phyloP scores from a whole-genome alignment of 2,797 vertebrate species.

The Adelosebastes latens region DNA sequence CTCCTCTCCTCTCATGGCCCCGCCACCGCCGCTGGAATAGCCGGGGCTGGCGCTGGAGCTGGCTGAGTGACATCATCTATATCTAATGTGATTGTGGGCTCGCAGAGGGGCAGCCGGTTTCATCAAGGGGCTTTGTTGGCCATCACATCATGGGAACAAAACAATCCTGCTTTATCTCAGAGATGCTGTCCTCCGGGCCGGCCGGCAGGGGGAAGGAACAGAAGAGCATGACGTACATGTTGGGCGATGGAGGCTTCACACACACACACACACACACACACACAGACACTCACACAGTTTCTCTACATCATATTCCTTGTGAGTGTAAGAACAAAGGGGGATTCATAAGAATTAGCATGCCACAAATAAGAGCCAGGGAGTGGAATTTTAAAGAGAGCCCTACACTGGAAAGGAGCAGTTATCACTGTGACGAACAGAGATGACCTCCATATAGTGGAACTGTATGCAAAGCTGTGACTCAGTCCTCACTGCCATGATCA shows the following conservation, averaged over 20 bases:
- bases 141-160: slow-evolving; percentile 68
- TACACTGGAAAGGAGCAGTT: slow-evolving; percentile 47
- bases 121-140: slow-evolving; percentile 75
- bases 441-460: slow-evolving; percentile 31
- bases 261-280: background rate
- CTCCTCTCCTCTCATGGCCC: slow-evolving; percentile 53
- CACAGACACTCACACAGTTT: background rate
- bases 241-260: slow-evolving; percentile 14
- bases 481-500: background rate
- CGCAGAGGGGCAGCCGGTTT: slow-evolving; percentile 53
- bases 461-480: slow-evolving; percentile 28
- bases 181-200: background rate
- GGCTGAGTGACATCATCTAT: slow-evolving; percentile 77
- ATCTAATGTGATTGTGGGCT: slow-evolving; percentile 68
- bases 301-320: slow-evolving; percentile 31
- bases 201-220: slow-evolving; percentile 5
- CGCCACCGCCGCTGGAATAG: slow-evolving; percentile 56
- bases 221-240: background rate
- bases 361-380: background rate
- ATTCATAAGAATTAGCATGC: slow-evolving; percentile 15
- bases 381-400: slow-evolving; percentile 35
- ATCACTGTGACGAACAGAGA: background rate
- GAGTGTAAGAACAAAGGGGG: slow-evolving; percentile 45
- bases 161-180: slow-evolving; percentile 63
- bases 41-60: slow-evolving; percentile 39